Conservation (phyloP, 2,113 vertebrate species). For the Pungitius pungitius region DNA sequence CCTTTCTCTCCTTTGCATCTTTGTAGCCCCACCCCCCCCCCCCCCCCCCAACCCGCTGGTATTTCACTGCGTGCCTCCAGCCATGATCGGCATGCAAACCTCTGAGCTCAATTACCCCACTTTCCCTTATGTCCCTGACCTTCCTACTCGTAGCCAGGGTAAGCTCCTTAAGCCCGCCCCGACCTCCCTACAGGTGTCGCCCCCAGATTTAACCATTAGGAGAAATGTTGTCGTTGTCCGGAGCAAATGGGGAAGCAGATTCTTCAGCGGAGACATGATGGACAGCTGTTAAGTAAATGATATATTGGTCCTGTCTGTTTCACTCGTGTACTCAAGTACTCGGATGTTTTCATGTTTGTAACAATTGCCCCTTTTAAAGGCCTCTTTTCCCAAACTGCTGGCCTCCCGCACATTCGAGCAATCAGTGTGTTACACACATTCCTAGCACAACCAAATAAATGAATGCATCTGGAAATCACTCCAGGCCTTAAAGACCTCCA, state of each 20-base stretch:
- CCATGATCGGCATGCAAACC: slow-evolving; percentile 66
- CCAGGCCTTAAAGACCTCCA: background rate
- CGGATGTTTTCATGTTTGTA: background rate
- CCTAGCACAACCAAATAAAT: background rate
- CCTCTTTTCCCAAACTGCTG: background rate
- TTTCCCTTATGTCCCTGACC: slow-evolving; percentile 55
- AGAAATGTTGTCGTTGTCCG: slow-evolving; percentile 31
- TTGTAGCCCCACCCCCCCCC: slow-evolving; percentile 42
- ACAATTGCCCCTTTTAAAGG: background rate
- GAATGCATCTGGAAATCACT: background rate
- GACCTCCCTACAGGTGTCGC: slow-evolving; percentile 29
- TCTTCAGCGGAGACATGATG: slow-evolving; percentile 34
- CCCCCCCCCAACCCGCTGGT: slow-evolving; percentile 21
- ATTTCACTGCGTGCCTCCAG: slow-evolving; percentile 59
- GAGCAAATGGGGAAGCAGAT: slow-evolving; percentile 49
- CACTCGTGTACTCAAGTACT: background rate
- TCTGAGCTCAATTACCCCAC: slow-evolving; percentile 27
- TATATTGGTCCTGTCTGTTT: background rate
- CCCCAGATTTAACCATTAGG: slow-evolving; percentile 30
- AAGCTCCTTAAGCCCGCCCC: slow-evolving; percentile 32
- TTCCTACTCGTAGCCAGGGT: slow-evolving; percentile 12
- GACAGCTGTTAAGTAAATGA: slow-evolving; percentile 37
- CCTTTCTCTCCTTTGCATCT: slow-evolving; percentile 4
- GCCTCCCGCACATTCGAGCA: background rate
- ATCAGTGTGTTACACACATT: background rate